Percentiles rank a stretch among this genome's conserved stretches.
phyloP scores from a whole-genome alignment of 2,888 invertebrate genomes.

The Oasisia sp. region DNA sequence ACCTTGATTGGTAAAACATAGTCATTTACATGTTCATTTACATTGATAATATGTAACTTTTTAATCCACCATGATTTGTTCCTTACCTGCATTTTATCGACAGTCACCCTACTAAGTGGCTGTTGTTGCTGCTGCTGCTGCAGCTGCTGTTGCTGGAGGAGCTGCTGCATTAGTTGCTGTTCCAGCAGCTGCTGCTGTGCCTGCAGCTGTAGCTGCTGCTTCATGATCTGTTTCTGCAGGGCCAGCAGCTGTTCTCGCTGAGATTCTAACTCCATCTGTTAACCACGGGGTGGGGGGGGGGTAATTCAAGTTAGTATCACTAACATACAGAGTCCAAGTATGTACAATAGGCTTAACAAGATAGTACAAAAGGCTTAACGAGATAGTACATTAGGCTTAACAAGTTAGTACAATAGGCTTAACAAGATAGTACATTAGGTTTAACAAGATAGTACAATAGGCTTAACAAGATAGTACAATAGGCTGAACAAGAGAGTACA shows the following conservation, averaged over 20 bases:
- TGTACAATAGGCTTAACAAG: no score
- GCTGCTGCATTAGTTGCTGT: neutral
- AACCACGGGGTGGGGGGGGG: neutral
- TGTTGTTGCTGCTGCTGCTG: neutral
- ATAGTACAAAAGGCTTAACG: no score
- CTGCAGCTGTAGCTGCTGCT: neutral
- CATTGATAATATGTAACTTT: neutral
- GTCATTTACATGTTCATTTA: neutral
- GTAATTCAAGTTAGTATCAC: neutral
- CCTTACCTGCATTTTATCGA: neutral
- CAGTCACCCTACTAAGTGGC: neutral
- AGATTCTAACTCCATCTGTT: neutral
- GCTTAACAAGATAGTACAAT: no score
- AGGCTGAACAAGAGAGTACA: no score
- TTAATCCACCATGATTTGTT: neutral
- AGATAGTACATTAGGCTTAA: no score
- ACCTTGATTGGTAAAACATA: no score
- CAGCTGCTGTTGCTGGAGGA: neutral
- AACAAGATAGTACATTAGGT: no score
- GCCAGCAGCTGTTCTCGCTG: neutral
- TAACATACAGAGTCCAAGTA: no score
- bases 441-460: no score
- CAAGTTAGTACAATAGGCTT: no score
- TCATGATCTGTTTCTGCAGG: neutral
- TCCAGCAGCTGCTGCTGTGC: neutral